phyloP scores from a whole-genome alignment of 2,797 vertebrate species.

The Coregonus suidteri region DNA sequence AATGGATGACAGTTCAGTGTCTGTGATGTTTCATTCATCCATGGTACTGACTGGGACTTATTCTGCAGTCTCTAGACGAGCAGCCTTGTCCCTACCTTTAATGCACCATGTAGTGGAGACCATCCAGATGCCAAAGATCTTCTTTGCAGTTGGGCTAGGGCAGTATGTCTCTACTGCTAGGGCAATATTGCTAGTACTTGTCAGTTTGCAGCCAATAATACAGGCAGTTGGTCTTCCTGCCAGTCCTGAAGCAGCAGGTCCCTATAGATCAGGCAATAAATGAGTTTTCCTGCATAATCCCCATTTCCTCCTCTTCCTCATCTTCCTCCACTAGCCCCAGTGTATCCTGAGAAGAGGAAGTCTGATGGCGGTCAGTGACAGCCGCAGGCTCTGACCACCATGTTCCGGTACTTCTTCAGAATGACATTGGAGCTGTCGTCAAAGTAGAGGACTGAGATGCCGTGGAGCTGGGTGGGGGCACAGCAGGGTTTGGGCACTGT shows the following conservation, averaged over 20 bases:
- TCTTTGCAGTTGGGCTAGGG: slow-evolving; percentile 13
- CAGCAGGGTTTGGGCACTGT: slow-evolving; percentile 97
- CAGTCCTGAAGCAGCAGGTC: slow-evolving; percentile 31
- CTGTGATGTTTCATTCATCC: neutral
- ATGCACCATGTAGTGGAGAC: slow-evolving; percentile 17
- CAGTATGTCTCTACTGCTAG: neutral
- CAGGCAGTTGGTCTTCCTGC: slow-evolving; percentile 16
- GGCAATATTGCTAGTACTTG: slow-evolving; percentile 14
- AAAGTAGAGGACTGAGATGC: slow-evolving; percentile 98
- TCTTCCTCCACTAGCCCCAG: slow-evolving; percentile 10
- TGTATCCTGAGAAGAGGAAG: neutral
- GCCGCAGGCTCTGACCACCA: slow-evolving; percentile 97
- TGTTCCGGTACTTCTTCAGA: slow-evolving; percentile 98
- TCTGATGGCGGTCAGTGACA: slow-evolving; percentile 81
- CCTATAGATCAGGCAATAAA: slow-evolving; percentile 24
- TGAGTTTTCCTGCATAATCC: slow-evolving; percentile 9
- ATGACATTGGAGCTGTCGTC: slow-evolving; percentile 99
- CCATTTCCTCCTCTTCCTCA: slow-evolving; percentile 23
- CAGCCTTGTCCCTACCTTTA: slow-evolving; percentile 20
- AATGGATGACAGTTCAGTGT: neutral
- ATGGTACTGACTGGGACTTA: neutral
- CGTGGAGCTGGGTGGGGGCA: slow-evolving; percentile 95
- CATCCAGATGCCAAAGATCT: slow-evolving; percentile 13
- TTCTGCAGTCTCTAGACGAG: neutral
- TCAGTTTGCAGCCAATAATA: slow-evolving; percentile 5